phyloP scores from a whole-genome alignment of 1,140 invertebrate species.

The Conus ventricosus region DNA sequence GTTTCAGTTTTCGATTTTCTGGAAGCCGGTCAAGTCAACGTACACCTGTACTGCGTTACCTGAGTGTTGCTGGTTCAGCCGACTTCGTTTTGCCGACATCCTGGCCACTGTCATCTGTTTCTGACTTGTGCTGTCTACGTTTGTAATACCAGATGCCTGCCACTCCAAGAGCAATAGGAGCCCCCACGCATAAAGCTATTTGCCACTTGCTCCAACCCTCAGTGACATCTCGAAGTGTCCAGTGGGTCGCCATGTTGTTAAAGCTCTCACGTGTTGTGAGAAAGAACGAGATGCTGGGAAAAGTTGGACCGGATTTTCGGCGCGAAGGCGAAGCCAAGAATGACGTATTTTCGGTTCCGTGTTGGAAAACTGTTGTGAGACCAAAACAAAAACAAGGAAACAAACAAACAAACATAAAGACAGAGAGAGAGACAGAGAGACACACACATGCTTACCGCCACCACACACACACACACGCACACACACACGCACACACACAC shows the following conservation, averaged over 20 bases:
- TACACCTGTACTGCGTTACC: neutral
- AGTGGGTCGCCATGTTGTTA: constrained; percentile 55
- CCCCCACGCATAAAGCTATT: constrained; percentile 85
- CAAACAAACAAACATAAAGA: neutral
- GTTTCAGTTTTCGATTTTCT: constrained; percentile 7
- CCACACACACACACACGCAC: constrained; percentile 15
- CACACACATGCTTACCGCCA: neutral
- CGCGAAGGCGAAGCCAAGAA: neutral
- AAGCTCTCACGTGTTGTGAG: constrained; percentile 35
- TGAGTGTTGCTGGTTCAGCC: constrained; percentile 32
- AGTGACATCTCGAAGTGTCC: constrained; percentile 43
- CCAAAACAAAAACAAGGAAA: neutral
- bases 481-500: too few species aligned
- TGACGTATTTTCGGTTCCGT: too few species aligned
- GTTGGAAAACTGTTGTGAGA: neutral
- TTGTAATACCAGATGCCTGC: constrained; percentile 86
- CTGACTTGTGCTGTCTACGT: constrained; percentile 57
- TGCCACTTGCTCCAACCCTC: constrained; percentile 81
- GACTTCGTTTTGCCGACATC: constrained; percentile 26
- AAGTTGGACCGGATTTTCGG: neutral
- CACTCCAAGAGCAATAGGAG: constrained; percentile 86
- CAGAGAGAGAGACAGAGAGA: too few species aligned
- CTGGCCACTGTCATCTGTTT: constrained; percentile 42
- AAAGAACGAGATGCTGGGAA: constrained; percentile 22
- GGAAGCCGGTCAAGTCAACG: neutral